Evolutionary conservation across 2,797 vertebrate genomes (phyloP).

Genomic region (Sebastes minor): DNA sequence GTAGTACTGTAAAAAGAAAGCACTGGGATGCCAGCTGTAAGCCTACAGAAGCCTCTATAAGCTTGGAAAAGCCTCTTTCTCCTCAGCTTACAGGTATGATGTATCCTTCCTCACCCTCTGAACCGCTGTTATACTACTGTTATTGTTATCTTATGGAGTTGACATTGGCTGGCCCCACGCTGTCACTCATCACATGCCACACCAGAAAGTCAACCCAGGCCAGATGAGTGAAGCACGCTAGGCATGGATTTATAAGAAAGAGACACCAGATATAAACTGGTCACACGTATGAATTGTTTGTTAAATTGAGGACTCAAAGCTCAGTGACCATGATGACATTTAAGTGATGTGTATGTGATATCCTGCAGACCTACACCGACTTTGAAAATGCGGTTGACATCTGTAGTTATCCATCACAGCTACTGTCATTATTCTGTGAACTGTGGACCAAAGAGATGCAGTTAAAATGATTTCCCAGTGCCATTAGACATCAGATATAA

Average conservation of each 20-base stretch:
- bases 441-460: not conserved
- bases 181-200: slow-evolving; percentile 35
- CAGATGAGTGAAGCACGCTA: not conserved
- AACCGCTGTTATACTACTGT: slow-evolving; percentile 26
- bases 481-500: not conserved
- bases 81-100: slow-evolving; percentile 45
- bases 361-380: not conserved
- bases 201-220: slow-evolving; percentile 1
- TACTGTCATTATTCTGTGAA: not conserved
- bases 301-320: not conserved
- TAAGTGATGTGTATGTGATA: not conserved
- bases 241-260: not conserved
- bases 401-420: not conserved
- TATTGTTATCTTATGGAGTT: slow-evolving; percentile 34
- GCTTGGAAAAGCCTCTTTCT: slow-evolving; percentile 38
- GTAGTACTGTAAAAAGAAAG: slow-evolving; percentile 14
- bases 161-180: slow-evolving; percentile 2
- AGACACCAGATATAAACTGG: not conserved
- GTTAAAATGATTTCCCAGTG: not conserved
- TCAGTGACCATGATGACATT: not conserved
- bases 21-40: slow-evolving; percentile 34
- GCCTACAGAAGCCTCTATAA: slow-evolving; percentile 36
- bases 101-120: slow-evolving; percentile 16
- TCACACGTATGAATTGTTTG: not conserved
- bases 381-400: not conserved